Conservation (phyloP, 2,888 invertebrate species). For the Lydus trimaculatus region DNA sequence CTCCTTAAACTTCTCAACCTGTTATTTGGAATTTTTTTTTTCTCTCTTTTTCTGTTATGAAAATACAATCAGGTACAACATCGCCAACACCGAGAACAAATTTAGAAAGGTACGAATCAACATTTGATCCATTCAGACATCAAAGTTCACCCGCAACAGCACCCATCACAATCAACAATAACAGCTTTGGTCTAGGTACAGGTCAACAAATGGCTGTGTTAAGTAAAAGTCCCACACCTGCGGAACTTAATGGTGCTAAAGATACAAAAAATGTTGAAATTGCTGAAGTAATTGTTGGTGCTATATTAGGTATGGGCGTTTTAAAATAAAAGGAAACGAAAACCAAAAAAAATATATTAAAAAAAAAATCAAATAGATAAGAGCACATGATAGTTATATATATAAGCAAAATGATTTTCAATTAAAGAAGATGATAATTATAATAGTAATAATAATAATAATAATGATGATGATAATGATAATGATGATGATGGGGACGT, state of each 20-base stretch:
- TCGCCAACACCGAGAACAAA: conserved; percentile 73
- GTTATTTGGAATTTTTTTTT: too few relatives aligned
- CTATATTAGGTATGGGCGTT: conserved; percentile 79
- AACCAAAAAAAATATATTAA: background rate
- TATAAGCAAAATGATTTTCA: too few relatives aligned
- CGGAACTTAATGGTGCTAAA: conserved; percentile 73
- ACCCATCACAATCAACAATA: conserved; percentile 83
- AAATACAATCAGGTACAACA: conserved; percentile 66
- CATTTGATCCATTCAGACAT: conserved; percentile 79
- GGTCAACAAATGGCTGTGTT: conserved; percentile 76
- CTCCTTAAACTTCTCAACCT: background rate
- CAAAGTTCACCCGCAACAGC: conserved; percentile 76
- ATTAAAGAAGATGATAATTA: too few relatives aligned
- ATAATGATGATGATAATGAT: background rate
- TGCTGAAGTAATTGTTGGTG: conserved; percentile 95
- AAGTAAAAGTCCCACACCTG: conserved; percentile 84
- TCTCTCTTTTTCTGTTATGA: too few relatives aligned
- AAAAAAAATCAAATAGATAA: background rate
- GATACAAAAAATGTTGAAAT: conserved; percentile 94
- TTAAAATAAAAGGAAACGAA: conserved; percentile 18
- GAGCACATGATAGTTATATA: background rate
- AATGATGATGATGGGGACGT: background rate
- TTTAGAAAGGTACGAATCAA: conserved; percentile 75
- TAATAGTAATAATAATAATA: too few relatives aligned
- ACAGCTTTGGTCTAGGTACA: conserved; percentile 86